phyloP scores from a whole-genome alignment of 2,113 vertebrate genomes.

The Oncorhynchus masou region DNA sequence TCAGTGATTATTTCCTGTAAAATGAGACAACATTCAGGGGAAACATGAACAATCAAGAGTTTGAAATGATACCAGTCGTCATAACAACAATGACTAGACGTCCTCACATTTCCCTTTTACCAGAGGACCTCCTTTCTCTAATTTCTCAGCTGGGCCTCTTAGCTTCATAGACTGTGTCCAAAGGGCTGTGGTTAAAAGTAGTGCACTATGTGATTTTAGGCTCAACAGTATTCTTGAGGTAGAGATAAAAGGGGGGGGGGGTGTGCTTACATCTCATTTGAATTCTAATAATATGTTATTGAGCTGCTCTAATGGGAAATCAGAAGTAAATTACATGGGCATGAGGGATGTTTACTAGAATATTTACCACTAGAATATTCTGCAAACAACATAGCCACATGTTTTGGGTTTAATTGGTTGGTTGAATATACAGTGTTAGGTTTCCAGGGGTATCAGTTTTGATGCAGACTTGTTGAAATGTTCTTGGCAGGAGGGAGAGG shows the following conservation, averaged over 20 bases:
- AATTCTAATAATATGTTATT: constrained; percentile 29
- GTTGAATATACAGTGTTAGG: constrained; percentile 54
- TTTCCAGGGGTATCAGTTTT: constrained; percentile 57
- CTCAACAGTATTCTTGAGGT: neutral
- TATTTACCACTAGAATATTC: neutral
- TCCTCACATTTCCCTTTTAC: constrained; percentile 53
- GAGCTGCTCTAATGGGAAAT: constrained; percentile 17
- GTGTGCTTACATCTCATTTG: constrained; percentile 24
- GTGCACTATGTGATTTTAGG: too few relatives aligned
- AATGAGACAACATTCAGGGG: constrained; percentile 23
- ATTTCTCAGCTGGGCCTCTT: constrained; percentile 16
- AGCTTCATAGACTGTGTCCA: neutral
- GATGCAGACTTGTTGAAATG: constrained; percentile 56
- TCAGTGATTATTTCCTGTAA: neutral
- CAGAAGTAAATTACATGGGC: constrained; percentile 18
- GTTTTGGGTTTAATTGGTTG: constrained; percentile 28
- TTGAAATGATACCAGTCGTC: constrained; percentile 37
- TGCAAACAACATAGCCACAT: constrained; percentile 29
- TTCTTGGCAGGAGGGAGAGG: constrained; percentile 5
- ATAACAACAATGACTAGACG: constrained; percentile 35
- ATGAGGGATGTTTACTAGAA: too few relatives aligned
- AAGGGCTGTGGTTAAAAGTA: too few relatives aligned
- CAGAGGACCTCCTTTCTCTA: constrained; percentile 30
- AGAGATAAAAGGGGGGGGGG: constrained; percentile 2
- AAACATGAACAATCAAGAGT: constrained; percentile 21